Evolutionary conservation across 2,113 vertebrate genomes (phyloP), one percentile per base, ranked within the genome.

Genomic region (Ceyx melanurus): DNA sequence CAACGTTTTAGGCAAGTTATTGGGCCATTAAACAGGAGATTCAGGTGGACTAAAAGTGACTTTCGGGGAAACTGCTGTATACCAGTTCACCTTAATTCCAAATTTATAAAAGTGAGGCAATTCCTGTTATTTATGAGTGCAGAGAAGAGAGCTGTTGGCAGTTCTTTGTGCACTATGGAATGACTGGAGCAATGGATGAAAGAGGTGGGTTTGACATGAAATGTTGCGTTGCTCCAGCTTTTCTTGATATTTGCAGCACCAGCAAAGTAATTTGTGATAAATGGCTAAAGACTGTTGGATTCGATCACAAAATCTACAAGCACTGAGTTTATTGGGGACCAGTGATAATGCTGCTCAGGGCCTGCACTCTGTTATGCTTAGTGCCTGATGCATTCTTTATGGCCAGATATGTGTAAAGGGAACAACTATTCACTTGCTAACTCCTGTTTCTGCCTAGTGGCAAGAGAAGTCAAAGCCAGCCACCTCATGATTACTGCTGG

Each of bases 101-200:
- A 80, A 77, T 92, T 91, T 91, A 92, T 65, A 93, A 93, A 89
- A 93, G 93, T 82, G 92, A 78, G 83, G 58, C 92, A 95, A 77
- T 95, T 94, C 87, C 54, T 96, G 68, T 95, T 92, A 88, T 96
- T 97, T 96, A 96, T 33, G 53, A 90, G 70, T 75, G 48, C 76
- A 88, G 81, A 90, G 58, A 83, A 82, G 90, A 94, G 87, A 95
- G 93, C 42, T 93, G 94, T 90, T 94, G 94, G 89, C 93, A 97
- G 91, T 66, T 97, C 95, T 96, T 90, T 95, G 96, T 93, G 95
- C 6, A 29, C 88, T 86, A 75, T 86, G 87, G 96, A 92, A 95
- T 86, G 89, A 77, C 80, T 2, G 2, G 75, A 95, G 87, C 21
- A 66, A 64, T 51, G 86, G 74, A 89, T 70, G 87, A 91, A 96